phyloP scores from a whole-genome alignment of 2,113 vertebrate genomes.

The Otus sunia region DNA sequence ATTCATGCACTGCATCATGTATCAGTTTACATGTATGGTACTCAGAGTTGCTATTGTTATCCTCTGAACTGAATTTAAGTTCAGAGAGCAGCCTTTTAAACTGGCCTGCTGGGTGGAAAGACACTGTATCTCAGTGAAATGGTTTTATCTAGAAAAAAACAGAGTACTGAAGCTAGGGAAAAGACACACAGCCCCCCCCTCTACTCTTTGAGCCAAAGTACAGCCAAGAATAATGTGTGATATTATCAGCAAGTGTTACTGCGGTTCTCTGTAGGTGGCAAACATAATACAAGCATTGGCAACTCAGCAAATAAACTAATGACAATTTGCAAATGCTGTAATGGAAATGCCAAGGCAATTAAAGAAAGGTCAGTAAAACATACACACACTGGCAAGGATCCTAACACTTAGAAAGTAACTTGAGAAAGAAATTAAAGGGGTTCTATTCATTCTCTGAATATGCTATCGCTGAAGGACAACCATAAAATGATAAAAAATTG shows the following conservation, averaged over 20 bases:
- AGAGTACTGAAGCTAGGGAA: background rate
- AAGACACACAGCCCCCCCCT: background rate
- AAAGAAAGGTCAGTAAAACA: slow-evolving; percentile 33
- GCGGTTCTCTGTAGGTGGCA: background rate
- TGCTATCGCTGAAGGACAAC: background rate
- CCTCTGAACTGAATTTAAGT: background rate
- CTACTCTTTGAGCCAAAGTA: background rate
- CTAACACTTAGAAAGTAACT: background rate
- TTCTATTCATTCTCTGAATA: background rate
- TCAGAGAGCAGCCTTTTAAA: background rate
- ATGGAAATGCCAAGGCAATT: slow-evolving; percentile 14
- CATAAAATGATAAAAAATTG: background rate
- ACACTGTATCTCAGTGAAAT: background rate
- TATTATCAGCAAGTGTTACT: slow-evolving; percentile 6
- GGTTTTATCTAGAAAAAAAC: background rate
- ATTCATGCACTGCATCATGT: background rate
- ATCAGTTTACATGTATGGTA: background rate
- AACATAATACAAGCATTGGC: background rate
- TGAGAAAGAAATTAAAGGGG: background rate
- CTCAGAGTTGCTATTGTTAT: background rate
- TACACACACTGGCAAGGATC: background rate
- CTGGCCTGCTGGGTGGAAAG: background rate
- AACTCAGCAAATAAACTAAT: slow-evolving; percentile 57
- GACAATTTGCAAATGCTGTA: slow-evolving; percentile 35
- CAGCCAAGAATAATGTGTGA: slow-evolving; percentile 19